Evolutionary conservation across 2,888 invertebrate genomes (phyloP), one percentile per base, ranked within the genome.

Genomic region (Oscheius sp.): DNA sequence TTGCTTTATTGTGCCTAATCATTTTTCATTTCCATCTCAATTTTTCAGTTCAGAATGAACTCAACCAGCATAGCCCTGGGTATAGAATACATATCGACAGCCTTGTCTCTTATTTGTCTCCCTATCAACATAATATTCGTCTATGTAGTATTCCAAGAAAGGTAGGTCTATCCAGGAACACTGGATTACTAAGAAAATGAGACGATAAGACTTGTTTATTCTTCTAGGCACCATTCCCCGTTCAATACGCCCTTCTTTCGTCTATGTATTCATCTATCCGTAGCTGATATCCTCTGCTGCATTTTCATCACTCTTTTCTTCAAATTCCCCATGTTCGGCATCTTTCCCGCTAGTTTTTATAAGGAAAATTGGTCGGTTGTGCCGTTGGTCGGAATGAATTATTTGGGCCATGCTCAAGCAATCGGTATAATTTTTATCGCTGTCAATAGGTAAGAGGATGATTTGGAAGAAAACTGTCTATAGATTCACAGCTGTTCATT

Each of bases 341-440:
- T 73, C 30, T 74, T 75, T 51, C 75, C 78, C 2, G 66, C 70
- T 26, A 67, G 65, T 14, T 72, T 77, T 38, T 77, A 72, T 51
- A 70, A 63, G 22, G 76, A 76, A 49, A 76, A 72, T 59, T 76
- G 76, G 76, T 71, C 74, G 1, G 69, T 70, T 22, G 63, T 77
- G 12, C 77, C 77, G 26, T 70, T 77, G n/a, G 69, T 74, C 24
- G 76, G 74, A 33, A 72, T 80, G 67, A 77, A 77, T 30, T 80
- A 80, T 68, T 67, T 80, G 26, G 75, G 74, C 6, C 80, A 80
- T 65, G 80, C 78, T 22, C 80, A 80, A 45, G 80, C 80, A 20
- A 71, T 80, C 45, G 78, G 75, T 14, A 78, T 80, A 38, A 78
- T 80, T 57, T 75, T 75, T 54, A 78, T 75, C 54, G 80, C 80